Base-by-base conservation (phyloP, 2,113 vertebrate genomes). In the Coracopsis vasa region DNA sequence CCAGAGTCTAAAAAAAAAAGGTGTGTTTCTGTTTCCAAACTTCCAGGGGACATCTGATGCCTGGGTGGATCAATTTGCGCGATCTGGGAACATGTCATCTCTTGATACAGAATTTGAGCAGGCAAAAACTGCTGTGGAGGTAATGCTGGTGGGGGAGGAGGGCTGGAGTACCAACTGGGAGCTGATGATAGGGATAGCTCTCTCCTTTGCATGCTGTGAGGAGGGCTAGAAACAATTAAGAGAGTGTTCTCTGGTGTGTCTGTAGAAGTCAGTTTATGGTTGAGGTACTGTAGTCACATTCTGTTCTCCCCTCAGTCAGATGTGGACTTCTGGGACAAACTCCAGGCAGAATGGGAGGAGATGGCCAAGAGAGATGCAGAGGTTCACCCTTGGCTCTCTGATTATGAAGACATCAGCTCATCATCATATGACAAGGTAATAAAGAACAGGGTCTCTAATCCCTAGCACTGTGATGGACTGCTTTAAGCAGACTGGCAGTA, bases 271-370 rank as follows among this genome's bases (percentile, higher is more conserved):
- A 58, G 17, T 69, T 78, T 72, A 19, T 31, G 48, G 24, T 13
- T 54, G 35, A 54, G 47, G 64, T 80, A 50, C 35, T 77, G 60
- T 35, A 18, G 64, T 91, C 79, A 56, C 16, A 17, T 85, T 62
- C 56, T n/a, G 86, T 97, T 96, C 41, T 77, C 35, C 29, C 82
- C 96, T 53, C 97, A 99, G 99, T 99, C 99, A 88, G 99, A 99
- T 98, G 98, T 99, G 48, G 99, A 99, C 98, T 99, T 99, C 98
- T 99, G 99, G 99, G 99, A 99, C 98, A 99, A 99, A 97, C 98
- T 99, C 91, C 99, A 99, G 98, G 98, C 99, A 94, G 99, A 99
- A 95, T 99, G 99, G 99, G 99, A 99, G 96, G 99, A 99, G 97
- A 99, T 99, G 99, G 99, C 99, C 0, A 99, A 99, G 96, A 98